Evolutionary conservation across 2,113 vertebrate genomes (phyloP).

Genomic region (Chiloscyllium plagiosum): DNA sequence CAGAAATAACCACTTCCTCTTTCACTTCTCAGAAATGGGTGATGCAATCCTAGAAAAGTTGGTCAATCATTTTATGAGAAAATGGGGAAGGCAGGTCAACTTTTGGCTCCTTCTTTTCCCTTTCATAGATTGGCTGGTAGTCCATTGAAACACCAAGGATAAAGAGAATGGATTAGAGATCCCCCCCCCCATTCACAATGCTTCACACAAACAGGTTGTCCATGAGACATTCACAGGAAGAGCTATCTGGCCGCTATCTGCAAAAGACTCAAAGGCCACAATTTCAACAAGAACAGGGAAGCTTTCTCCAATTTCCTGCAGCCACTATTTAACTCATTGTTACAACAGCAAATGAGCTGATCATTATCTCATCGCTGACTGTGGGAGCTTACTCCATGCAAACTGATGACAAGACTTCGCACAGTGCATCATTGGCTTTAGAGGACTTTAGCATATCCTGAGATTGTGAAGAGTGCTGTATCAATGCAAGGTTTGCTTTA

Average conservation of each 20-base stretch:
- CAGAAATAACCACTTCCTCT: conserved; percentile 16
- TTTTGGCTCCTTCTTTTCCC: neutral
- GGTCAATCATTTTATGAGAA: neutral
- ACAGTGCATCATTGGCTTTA: neutral
- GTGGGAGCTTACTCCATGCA: neutral
- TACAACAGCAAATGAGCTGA: neutral
- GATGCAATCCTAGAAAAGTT: neutral
- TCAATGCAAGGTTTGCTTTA: neutral
- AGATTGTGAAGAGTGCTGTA: neutral
- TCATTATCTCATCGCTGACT: neutral
- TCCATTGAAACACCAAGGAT: neutral
- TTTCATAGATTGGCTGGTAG: neutral
- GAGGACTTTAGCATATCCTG: neutral
- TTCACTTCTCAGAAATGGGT: neutral
- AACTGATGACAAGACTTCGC: neutral
- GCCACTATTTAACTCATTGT: neutral
- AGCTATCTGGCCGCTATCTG: neutral
- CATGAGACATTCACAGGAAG: neutral
- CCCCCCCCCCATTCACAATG: neutral
- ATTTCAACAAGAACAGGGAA: neutral
- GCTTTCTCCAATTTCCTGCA: neutral
- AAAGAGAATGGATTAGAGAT: no score
- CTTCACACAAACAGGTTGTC: neutral
- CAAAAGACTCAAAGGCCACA: neutral
- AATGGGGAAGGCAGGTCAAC: neutral